phyloP scores from a whole-genome alignment of 2,888 invertebrate species.

The Agriotes lineatus region DNA sequence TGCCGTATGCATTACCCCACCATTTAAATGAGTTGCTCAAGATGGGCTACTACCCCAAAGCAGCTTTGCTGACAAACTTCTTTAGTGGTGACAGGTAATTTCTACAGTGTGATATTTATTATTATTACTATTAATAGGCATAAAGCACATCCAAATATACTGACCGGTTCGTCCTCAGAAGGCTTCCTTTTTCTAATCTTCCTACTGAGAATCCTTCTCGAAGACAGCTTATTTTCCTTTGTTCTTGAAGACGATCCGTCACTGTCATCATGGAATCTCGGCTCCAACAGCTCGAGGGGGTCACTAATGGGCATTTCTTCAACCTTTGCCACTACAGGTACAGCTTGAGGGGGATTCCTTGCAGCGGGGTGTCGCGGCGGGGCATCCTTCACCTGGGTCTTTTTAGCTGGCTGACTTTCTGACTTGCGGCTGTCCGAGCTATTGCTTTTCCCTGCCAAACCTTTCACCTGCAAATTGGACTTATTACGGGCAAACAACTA shows the following conservation, averaged over 20 bases:
- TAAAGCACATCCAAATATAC: constrained; percentile 23
- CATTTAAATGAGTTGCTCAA: no score
- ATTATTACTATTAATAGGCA: neutral
- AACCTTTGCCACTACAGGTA: constrained; percentile 27
- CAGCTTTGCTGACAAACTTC: no score
- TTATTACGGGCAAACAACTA: neutral
- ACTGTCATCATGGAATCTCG: constrained; percentile 57
- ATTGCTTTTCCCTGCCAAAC: constrained; percentile 41
- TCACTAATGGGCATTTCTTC: constrained; percentile 41
- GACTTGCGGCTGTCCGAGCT: constrained; percentile 19
- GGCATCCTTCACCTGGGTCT: constrained; percentile 7
- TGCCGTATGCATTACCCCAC: no score
- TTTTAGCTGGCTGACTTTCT: constrained; percentile 28
- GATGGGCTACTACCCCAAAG: no score
- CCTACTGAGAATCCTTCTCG: constrained; percentile 45
- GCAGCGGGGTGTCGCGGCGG: neutral
- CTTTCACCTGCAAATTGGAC: constrained; percentile 44
- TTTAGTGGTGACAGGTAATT: no score
- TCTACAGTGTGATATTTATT: no score
- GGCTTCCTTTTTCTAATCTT: constrained; percentile 52
- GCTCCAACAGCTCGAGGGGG: constrained; percentile 60
- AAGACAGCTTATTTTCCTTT: constrained; percentile 35
- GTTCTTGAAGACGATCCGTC: neutral
- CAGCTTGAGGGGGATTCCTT: neutral
- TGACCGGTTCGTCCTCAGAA: constrained; percentile 50